Evolutionary conservation across 2,888 invertebrate genomes (phyloP).

Genomic region (Eurytoma adleriae): DNA sequence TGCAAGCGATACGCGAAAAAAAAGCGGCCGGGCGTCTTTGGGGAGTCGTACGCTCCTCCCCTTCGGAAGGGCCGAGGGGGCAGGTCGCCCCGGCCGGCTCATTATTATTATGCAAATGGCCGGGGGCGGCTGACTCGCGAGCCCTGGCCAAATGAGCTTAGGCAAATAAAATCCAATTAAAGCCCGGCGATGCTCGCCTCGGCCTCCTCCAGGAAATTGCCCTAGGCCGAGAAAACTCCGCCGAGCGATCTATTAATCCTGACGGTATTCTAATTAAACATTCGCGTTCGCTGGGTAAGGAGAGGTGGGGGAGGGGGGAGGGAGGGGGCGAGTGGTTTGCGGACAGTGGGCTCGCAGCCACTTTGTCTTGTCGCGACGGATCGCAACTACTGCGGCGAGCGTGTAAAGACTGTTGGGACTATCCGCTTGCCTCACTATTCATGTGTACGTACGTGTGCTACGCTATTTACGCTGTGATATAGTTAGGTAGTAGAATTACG

Average conservation of each 20-base stretch:
- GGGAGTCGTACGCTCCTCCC: conserved; percentile 38
- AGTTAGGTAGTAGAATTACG: too few relatives aligned
- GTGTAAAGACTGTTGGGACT: neutral
- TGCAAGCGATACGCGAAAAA: conserved; percentile 13
- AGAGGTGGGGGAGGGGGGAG: too few relatives aligned
- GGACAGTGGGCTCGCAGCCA: conserved; percentile 7
- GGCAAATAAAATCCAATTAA: conserved; percentile 68
- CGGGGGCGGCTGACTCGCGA: neutral
- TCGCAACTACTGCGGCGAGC: conserved; percentile 19
- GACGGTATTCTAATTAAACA: conserved; percentile 53
- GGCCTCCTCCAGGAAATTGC: neutral
- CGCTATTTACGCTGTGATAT: too few relatives aligned
- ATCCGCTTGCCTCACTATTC: too few relatives aligned
- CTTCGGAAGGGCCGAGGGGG: conserved; percentile 3
- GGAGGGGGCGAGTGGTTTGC: neutral
- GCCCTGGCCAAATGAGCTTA: conserved; percentile 55
- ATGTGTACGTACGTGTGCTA: too few relatives aligned
- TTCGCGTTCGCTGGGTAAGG: neutral
- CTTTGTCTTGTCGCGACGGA: conserved; percentile 12
- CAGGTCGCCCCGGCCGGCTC: conserved; percentile 3
- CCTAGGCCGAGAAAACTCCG: conserved; percentile 36
- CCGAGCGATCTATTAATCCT: conserved; percentile 59
- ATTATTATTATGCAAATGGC: conserved; percentile 50
- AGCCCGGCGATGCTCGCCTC: conserved; percentile 47
- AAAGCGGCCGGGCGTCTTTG: neutral